Evolutionary conservation across 2,797 vertebrate genomes (phyloP).

Genomic region (Parambassis ranga): DNA sequence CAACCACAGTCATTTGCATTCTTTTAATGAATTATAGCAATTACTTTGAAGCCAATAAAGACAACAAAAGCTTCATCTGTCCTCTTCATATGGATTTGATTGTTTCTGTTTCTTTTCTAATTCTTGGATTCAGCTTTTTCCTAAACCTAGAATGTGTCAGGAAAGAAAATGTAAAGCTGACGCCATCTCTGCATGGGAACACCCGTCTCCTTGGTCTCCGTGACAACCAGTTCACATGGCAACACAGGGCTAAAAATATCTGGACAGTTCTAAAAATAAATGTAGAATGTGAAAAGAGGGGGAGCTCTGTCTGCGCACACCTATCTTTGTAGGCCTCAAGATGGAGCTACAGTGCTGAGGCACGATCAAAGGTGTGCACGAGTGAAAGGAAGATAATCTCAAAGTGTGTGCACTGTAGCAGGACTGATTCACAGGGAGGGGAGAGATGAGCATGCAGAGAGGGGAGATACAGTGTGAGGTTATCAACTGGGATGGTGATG

Average conservation of each 20-base stretch:
- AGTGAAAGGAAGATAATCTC: conserved; percentile 16
- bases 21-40: too few relatives aligned
- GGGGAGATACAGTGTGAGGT: not conserved
- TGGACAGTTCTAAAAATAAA: conserved; percentile 79
- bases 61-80: too few relatives aligned
- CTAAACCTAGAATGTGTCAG: too few relatives aligned
- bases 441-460: not conserved
- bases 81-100: too few relatives aligned
- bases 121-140: not conserved
- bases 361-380: conserved; percentile 32
- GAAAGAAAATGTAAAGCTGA: conserved; percentile 55
- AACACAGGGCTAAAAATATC: conserved; percentile 86
- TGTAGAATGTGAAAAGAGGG: conserved; percentile 38
- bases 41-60: too few relatives aligned
- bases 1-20: not conserved
- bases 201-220: conserved; percentile 74
- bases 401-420: not conserved
- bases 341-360: conserved; percentile 73
- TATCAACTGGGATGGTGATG: not conserved
- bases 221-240: conserved; percentile 84
- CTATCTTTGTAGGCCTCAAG: conserved; percentile 63
- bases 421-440: conserved; percentile 6
- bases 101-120: not conserved
- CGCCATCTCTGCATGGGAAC: conserved; percentile 75
- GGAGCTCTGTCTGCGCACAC: conserved; percentile 34